Evolutionary conservation across 2,113 vertebrate species (phyloP), one percentile per base, ranked within the genome.

Genomic region (Taurulus bubalis): DNA sequence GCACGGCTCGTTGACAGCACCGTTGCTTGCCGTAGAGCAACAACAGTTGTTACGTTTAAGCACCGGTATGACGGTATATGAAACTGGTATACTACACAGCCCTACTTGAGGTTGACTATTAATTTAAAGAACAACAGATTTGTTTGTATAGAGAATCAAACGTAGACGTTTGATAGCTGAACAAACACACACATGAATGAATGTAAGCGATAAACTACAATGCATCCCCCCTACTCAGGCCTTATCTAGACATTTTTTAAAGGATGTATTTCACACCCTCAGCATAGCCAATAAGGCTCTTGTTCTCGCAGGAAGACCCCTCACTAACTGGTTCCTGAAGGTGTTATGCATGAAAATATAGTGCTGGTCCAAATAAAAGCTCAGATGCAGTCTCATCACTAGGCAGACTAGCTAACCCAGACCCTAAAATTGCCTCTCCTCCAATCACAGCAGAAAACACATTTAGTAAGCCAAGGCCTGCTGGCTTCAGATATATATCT

Each of bases 381-480:
- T 26, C 18, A 28, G 16, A 71, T 20, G 67, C 64, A 72, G 68
- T 76, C 66, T 79, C 18, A 72, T 79, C 83, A 72, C 83, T 71
- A 82, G 82, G 85, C 79, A 90, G 75, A 85, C 42, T 45, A 49
- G 59, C 47, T 22, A 72, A 34, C 16, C 10, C 22, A 73, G 47
- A 24, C n/a, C 40, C 59, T 67, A 69, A 79, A 69, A 68, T 26
- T 32, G 12, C 64, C 42, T 58, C 45, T 79, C 14, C 18, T 75
- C 79, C 71, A 87, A 91, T 87, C 77, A 70, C 53, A 66, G 47
- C 49, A 75, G 67, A 59, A 47, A 83, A 45, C 26, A 80, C 70
- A 77, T 70, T 45, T 24, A 55, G 34, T 36, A 49, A 71, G 3
- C 71, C 16, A 2, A 65, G 26, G 34, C 14, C 38, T 20, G 3